Base-by-base conservation (phyloP, 1,140 invertebrate genomes). In the Homarus americanus region DNA sequence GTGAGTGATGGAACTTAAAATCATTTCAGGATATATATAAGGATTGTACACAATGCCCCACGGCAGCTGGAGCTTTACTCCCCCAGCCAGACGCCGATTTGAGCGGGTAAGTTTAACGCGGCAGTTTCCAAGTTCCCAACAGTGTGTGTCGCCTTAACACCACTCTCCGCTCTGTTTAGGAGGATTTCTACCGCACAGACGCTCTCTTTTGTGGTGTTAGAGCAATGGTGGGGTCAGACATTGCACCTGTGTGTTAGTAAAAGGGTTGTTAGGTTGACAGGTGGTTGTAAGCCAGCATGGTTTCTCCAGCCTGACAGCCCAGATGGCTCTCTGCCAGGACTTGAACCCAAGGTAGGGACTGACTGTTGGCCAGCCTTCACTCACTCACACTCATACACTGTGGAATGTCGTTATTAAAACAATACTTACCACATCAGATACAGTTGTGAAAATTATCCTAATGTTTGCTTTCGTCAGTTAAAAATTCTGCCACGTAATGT, bases 51-150 rank as follows among this genome's bases (percentile, higher is more conserved):
- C 44, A 28, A 90, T 90, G 87, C 87, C 87, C 69, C 80, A 83
- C 73, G 87, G 87, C 34, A 83, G 49, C 69, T 90, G 87, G 87
- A 83, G 87, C 63, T 90, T 76, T 69, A 90, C 87, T 28, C 87
- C 87, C 20, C 87, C 87, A 28, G 87, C 87, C 49, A n/a, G 87
- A 17, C 66, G 87, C 5, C 69, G 87, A 41, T 90, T 90, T 44
- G 87, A 90, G 34, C 63, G 87, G 87, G 87, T 90, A 75, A 83
- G 87, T 90, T 86, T 4, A 82, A 32, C 17, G 49, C 80, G 80
- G 7, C 32, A 66, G 80, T 40, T 66, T 69, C n/a, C 20, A 36
- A 38, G 34, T 44, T 80, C 38, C 78, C 20, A 41, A 53, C 78
- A 40, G 63, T 1, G 17, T n/a, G 63, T 28, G 58, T n/a, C 5